Percentiles rank a stretch among this genome's conserved stretches.
Conservation (phyloP, 2,888 invertebrate genomes). For the Caradrina clavipalpis region DNA sequence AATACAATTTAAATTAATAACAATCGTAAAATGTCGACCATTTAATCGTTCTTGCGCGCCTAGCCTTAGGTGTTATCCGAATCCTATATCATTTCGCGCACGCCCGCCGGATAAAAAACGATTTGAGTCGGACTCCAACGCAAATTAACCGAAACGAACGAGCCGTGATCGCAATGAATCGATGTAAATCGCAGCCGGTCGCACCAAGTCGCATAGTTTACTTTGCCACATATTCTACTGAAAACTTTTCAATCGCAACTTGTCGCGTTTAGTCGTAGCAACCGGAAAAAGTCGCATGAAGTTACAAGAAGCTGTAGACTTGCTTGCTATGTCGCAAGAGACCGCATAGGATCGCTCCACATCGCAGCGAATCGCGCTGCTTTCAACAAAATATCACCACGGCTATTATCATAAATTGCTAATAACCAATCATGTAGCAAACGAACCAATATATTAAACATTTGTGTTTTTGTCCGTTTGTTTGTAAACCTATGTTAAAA, state of each 20-base stretch:
- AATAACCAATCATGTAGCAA: constrained; percentile 37
- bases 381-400: constrained; percentile 43
- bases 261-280: constrained; percentile 4
- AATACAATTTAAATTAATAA: constrained; percentile 58
- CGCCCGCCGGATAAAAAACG: constrained; percentile 57
- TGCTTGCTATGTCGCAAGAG: not conserved
- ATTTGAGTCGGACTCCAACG: constrained; percentile 32
- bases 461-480: constrained; percentile 1
- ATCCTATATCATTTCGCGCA: constrained; percentile 58
- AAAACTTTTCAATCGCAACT: constrained; percentile 7
- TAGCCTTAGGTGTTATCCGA: constrained; percentile 63
- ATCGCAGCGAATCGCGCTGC: constrained; percentile 11
- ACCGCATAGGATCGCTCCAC: not conserved
- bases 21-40: constrained; percentile 54
- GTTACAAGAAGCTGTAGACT: not conserved
- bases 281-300: constrained; percentile 1
- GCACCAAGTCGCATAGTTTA: constrained; percentile 9
- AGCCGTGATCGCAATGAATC: constrained; percentile 49
- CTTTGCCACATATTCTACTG: constrained; percentile 4
- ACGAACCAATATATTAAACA: constrained; percentile 1
- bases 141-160: constrained; percentile 59
- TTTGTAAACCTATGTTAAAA: not conserved
- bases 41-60: constrained; percentile 50
- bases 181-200: constrained; percentile 30
- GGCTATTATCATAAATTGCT: constrained; percentile 46